phyloP scores from a whole-genome alignment of 2,797 vertebrate genomes.

The Buceros bicornis region DNA sequence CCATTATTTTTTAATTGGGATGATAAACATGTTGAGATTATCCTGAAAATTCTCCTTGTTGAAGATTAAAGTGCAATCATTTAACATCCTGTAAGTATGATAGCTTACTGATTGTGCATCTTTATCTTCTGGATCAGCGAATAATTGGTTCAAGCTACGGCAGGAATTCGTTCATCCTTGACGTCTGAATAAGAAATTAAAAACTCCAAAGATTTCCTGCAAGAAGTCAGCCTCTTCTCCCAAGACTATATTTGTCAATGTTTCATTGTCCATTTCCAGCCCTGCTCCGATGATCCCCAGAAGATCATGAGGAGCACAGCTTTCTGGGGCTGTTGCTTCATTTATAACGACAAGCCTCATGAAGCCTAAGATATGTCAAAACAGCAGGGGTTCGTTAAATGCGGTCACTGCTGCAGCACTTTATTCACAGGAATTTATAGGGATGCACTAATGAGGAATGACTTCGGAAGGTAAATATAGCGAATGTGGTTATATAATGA shows the following conservation, averaged over 20 bases:
- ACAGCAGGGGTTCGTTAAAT: slow-evolving; percentile 51
- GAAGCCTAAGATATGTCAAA: neutral
- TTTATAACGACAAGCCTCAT: neutral
- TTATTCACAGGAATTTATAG: neutral
- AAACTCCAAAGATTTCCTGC: neutral
- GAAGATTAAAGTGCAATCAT: neutral
- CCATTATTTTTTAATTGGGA: neutral
- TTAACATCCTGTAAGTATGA: neutral
- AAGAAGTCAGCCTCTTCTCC: neutral
- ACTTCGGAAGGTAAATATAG: neutral
- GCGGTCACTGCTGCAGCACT: neutral
- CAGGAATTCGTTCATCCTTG: slow-evolving; percentile 30
- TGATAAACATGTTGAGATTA: neutral
- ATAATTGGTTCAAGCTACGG: slow-evolving; percentile 41
- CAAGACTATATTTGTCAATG: neutral
- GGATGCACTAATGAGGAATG: slow-evolving; percentile 17
- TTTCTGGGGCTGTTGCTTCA: neutral
- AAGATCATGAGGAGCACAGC: neutral
- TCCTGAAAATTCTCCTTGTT: neutral
- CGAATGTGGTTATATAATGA: neutral
- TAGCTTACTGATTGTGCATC: neutral
- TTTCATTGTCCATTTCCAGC: slow-evolving; percentile 6
- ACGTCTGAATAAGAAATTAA: slow-evolving; percentile 2
- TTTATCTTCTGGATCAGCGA: slow-evolving; percentile 59
- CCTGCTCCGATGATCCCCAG: neutral